Evolutionary conservation across 2,888 invertebrate species (phyloP), one percentile per base, ranked within the genome.

Genomic region (Drepana falcataria): DNA sequence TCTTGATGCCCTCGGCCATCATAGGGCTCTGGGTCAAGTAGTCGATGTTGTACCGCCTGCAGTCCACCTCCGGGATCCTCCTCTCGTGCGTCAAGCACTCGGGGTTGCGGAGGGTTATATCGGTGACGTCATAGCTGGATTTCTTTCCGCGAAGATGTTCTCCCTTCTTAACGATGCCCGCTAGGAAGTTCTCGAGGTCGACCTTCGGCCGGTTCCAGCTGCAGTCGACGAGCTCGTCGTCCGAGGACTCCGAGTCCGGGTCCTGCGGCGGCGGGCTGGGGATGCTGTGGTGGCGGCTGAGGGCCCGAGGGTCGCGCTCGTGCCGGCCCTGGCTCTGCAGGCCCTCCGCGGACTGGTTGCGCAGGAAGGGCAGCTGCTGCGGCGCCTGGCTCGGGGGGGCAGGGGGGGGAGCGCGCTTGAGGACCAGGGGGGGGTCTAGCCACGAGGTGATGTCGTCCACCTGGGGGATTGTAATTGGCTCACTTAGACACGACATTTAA

Each of bases 371-470:
- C 0, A 88, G 58, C 67, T 58, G 40, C 69, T 72, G 2, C 79
- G 62, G 0, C 75, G 63, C 56, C 79, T 79, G 55, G 62, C 61
- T 4, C 69, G 77, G 58, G 48, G 71, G 61, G 71, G 80, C 69
- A 21, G 21, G 7, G 82, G 81, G 2, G 34, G 85, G 83, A 55
- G 75, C 74, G 51, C 87, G 77, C 55, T 82, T 83, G 2, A 85
- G 75, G 0, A 86, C 83, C 0, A n/a, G n/a, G n/a, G 81, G 78
- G 0, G 82, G 81, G 53, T 90, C 91, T 54, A 91, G 74, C 91
- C 91, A 91, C 52, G 80, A 75, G 0, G 81, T 79, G 52, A 91
- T 89, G 68, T 91, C 89, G 60, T 88, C 89, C 67, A 91, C 91
- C 89, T 87, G 67, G 41, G 35, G 53, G 21, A 21, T 41, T 5